phyloP scores from a whole-genome alignment of 2,113 vertebrate species.

The Gadus macrocephalus region DNA sequence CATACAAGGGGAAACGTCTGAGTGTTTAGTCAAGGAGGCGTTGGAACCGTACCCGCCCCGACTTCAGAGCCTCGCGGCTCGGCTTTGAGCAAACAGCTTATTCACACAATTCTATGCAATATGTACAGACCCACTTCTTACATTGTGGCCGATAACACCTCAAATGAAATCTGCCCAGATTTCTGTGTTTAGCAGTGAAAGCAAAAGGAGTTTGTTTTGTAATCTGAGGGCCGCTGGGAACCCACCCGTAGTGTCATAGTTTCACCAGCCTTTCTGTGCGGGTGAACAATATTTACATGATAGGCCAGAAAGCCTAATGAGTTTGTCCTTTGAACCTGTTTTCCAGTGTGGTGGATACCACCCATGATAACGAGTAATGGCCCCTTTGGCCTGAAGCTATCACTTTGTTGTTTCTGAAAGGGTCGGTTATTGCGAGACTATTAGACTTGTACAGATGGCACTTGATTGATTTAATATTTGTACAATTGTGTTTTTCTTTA shows the following conservation, averaged over 20 bases:
- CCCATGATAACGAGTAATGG: constrained; percentile 6
- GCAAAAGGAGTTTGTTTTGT: constrained; percentile 40
- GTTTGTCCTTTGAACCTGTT: constrained; percentile 49
- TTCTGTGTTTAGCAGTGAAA: constrained; percentile 40
- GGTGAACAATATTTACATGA: constrained; percentile 40
- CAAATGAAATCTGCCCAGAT: constrained; percentile 4
- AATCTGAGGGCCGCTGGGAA: neutral
- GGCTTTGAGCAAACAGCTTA: constrained; percentile 38
- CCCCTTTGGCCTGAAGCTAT: constrained; percentile 7
- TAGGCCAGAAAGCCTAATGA: constrained; percentile 34
- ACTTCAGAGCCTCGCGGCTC: constrained; percentile 13
- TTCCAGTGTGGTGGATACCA: constrained; percentile 15
- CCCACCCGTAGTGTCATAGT: constrained; percentile 26
- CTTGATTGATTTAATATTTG: constrained; percentile 17
- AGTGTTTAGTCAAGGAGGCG: constrained; percentile 55
- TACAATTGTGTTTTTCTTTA: neutral
- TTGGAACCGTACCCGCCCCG: neutral
- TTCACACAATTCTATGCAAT: neutral
- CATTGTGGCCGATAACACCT: constrained; percentile 33
- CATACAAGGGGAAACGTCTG: constrained; percentile 30
- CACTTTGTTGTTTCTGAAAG: constrained; percentile 8
- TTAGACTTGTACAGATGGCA: constrained; percentile 6
- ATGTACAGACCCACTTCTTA: constrained; percentile 11
- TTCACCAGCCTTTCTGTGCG: constrained; percentile 24
- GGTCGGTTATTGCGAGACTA: constrained; percentile 26